phyloP scores from a whole-genome alignment of 2,888 invertebrate genomes.

The Poecilus cupreus region DNA sequence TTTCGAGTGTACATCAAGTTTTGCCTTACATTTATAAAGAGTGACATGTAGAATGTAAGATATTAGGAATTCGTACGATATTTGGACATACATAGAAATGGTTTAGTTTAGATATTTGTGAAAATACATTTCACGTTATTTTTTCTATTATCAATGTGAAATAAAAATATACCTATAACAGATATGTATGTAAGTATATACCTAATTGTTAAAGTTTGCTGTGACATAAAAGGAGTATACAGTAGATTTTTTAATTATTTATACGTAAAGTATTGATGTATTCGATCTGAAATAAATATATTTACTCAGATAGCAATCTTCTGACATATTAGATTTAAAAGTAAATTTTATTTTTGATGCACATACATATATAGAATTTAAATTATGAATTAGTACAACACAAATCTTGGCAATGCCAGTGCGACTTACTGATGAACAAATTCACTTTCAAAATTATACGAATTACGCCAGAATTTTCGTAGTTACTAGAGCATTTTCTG shows the following conservation, averaged over 20 bases:
- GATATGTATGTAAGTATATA: slow-evolving; percentile 51
- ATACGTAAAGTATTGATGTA: slow-evolving; percentile 54
- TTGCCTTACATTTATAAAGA: slow-evolving; percentile 52
- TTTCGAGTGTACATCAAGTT: slow-evolving; percentile 31
- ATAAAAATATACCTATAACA: slow-evolving; percentile 51
- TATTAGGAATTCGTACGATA: slow-evolving; percentile 43
- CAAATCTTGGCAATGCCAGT: too few species aligned
- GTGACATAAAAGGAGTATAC: slow-evolving; percentile 39
- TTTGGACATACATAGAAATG: slow-evolving; percentile 25
- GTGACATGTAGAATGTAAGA: slow-evolving; percentile 52
- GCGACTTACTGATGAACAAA: too few species aligned
- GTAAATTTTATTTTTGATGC: too few species aligned
- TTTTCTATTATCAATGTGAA: slow-evolving; percentile 48
- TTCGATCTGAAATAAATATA: slow-evolving; percentile 48
- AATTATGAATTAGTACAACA: too few species aligned
- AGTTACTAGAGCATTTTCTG: too few species aligned
- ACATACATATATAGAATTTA: too few species aligned
- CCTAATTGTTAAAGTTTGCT: slow-evolving; percentile 44
- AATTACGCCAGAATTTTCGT: too few species aligned
- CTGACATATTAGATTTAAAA: too few species aligned
- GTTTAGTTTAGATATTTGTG: slow-evolving; percentile 24
- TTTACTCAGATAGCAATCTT: slow-evolving; percentile 24
- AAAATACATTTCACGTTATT: slow-evolving; percentile 36
- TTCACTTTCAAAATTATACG: too few species aligned
- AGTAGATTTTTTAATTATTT: slow-evolving; percentile 52